A percentile compares a stretch with the other conserved stretches of the same genome.
These are phyloP conservation scores for Papilio elwesi DNA, from an alignment of 2,888 invertebrate genomes.

Conservation along the genomic window DNA sequence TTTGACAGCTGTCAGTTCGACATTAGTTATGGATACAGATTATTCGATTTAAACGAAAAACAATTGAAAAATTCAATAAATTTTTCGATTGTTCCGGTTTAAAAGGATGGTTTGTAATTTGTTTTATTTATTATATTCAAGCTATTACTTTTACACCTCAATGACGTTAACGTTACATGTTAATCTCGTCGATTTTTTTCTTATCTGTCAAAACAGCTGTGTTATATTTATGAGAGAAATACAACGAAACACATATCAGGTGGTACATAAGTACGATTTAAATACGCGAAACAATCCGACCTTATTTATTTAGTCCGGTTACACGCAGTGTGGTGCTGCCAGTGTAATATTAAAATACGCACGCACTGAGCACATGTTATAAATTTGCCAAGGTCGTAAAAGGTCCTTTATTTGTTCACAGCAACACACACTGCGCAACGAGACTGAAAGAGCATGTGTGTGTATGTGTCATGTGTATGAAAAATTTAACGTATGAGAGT, in stretches of 20 bases:
- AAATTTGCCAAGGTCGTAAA: constrained; percentile 44
- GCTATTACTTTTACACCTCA: too few species aligned
- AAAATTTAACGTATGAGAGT: constrained; percentile 59
- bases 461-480: constrained; percentile 41
- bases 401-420: constrained; percentile 43
- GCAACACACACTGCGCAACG: constrained; percentile 41
- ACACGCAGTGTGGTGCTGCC: constrained; percentile 17
- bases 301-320: constrained; percentile 26
- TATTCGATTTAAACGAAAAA: too few species aligned
- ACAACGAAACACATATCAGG: neutral
- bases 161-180: neutral
- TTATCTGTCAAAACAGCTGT: neutral
- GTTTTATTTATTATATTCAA: too few species aligned
- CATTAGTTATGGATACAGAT: too few species aligned
- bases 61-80: too few species aligned
- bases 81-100: too few species aligned
- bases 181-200: too few species aligned
- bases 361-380: constrained; percentile 37
- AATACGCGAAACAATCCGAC: neutral
- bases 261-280: neutral
- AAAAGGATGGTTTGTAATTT: too few species aligned
- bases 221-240: neutral
- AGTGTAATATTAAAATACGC: constrained; percentile 37
- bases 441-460: constrained; percentile 2
- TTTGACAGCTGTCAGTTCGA: neutral